Base-by-base conservation (phyloP, 2,888 invertebrate species). In the Archaeoteleia sp. region DNA sequence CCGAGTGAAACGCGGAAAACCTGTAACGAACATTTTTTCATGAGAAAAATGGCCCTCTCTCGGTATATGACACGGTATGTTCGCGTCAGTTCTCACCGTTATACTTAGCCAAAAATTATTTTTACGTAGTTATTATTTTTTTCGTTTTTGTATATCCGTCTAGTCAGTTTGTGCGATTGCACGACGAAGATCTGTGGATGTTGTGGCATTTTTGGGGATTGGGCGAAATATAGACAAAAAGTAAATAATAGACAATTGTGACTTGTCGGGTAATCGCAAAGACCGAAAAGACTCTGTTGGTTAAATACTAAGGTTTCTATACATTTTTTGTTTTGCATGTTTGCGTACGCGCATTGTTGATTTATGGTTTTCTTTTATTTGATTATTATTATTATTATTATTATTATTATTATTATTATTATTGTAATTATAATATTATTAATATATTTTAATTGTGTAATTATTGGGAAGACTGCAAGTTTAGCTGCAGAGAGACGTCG, bases 101-200 rank as follows among this genome's bases (percentile, higher is more conserved):
- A 82, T 74, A 78, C 78, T 83, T 84, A 82, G 84, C 83, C 84
- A 84, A 84, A 84, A 84, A 83, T 83, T 84, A 84, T 77, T 78
- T 83, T 84, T 83, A 84, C 79, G 79, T 83, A 81, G 79, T 76
- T 78, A 1, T 76, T 63, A 68, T 71, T 75, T 67, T 70, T 67
- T 57, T 32, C 45, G 48, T 49, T 58, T 63, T 63, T 49, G 45
- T 48, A 45, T 49, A 5, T 17, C 32, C n/a, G 55, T 61, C 55
- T 58, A 58, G 62, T 67, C 62, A 58, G 67, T 67, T 57, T 45
- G 9, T 45, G 67, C 45, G 57, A 57, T 46, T 40, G 57, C 51
- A 51, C 37, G 54, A 53, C 32, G 9, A 39, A 14, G 37, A 2
- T 4, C 20, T n/a, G n/a, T n/a, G n/a, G n/a, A n/a, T n/a, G n/a